A percentile compares a stretch with the other conserved stretches of the same genome.
phyloP scores from a whole-genome alignment of 2,113 vertebrate species.

The Corythornis cristatus region DNA sequence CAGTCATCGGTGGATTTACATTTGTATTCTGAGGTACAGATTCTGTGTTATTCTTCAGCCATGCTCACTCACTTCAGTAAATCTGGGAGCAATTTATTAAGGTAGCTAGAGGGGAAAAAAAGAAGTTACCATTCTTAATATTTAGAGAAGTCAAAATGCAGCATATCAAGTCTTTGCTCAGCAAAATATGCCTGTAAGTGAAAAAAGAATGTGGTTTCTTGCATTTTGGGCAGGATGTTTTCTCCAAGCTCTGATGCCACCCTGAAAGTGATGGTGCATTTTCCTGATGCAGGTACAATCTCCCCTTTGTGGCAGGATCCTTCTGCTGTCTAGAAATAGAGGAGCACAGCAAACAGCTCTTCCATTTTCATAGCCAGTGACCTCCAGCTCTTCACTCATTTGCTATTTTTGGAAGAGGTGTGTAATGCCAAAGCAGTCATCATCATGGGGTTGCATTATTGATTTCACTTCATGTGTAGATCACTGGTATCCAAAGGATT shows the following conservation, averaged over 20 bases:
- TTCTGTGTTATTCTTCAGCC: not conserved
- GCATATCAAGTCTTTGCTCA: not conserved
- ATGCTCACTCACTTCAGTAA: not conserved
- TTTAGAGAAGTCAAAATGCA: not conserved
- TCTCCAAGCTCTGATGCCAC: not conserved
- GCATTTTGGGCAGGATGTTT: not conserved
- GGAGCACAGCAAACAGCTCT: not conserved
- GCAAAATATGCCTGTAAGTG: not conserved
- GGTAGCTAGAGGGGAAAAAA: not conserved
- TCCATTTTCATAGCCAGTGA: rapidly evolving
- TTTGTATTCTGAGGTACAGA: not conserved
- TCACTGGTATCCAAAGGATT: not conserved
- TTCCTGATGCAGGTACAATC: not conserved
- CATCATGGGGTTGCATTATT: not conserved
- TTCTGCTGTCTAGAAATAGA: rapidly evolving
- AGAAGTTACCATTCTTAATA: not conserved
- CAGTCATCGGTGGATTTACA: not conserved
- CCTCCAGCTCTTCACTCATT: not conserved
- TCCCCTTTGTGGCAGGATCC: not conserved
- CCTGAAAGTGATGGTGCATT: rapidly evolving
- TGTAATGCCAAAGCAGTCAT: not conserved
- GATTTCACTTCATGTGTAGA: not conserved
- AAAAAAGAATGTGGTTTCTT: not conserved
- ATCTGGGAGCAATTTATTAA: not conserved
- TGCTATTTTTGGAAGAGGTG: not conserved